Conservation (phyloP, 1,140 invertebrate species). For the Venustaconcha ellipsiformis region DNA sequence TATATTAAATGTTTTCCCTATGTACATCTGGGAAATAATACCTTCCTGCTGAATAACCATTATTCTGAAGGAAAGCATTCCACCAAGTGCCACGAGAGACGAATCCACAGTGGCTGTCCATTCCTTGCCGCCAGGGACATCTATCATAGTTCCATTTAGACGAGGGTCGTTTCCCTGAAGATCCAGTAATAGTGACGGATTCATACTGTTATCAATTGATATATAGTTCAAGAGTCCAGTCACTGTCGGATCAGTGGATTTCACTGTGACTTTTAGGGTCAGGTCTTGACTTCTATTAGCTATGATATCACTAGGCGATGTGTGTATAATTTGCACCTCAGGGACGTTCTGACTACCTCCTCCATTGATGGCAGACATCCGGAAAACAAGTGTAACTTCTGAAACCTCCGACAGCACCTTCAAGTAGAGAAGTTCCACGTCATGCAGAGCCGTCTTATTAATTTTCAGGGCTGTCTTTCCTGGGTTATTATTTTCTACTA, state of each 20-base stretch:
- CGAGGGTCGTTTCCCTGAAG: conserved; percentile 9
- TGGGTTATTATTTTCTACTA: too few relatives aligned
- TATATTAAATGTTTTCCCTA: conserved; percentile 27
- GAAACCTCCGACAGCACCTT: conserved; percentile 29
- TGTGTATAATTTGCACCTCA: conserved; percentile 19
- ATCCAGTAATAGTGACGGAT: conserved; percentile 13
- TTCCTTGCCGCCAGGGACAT: conserved; percentile 23
- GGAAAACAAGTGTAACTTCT: conserved; percentile 27
- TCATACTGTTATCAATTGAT: conserved; percentile 9
- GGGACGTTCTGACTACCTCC: conserved; percentile 17
- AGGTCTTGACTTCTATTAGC: conserved; percentile 10
- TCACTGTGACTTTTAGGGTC: conserved; percentile 12
- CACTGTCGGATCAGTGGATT: conserved; percentile 21
- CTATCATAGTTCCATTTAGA: conserved; percentile 3
- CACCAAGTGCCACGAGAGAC: conserved; percentile 12
- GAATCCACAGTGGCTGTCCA: conserved; percentile 21
- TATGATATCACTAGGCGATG: conserved; percentile 21
- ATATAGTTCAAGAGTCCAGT: conserved; percentile 30
- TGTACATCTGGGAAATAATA: conserved; percentile 21
- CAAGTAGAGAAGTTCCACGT: conserved; percentile 24
- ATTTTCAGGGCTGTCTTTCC: conserved; percentile 9
- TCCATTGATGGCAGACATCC: conserved; percentile 4
- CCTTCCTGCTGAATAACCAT: conserved; percentile 16
- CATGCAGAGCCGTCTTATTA: conserved; percentile 5
- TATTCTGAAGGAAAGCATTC: conserved; percentile 23